Evolutionary conservation across 2,888 invertebrate species (phyloP).

Genomic region (Carabus problematicus): DNA sequence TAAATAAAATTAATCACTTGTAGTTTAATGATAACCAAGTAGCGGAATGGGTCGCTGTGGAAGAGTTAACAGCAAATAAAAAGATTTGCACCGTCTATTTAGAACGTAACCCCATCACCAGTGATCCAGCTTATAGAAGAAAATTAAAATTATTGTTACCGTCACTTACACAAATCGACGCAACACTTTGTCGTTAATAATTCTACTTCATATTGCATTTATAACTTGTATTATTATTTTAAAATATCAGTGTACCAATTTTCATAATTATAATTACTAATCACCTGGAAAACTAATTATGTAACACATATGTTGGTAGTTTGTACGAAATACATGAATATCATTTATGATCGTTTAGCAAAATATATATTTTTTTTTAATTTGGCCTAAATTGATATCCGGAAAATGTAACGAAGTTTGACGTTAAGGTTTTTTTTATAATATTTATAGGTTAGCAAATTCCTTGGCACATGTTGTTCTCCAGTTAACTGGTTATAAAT

Average conservation of each 20-base stretch:
- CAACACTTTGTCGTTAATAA: constrained; percentile 82
- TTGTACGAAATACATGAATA: too few relatives aligned
- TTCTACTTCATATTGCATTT: constrained; percentile 1
- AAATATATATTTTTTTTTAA: not conserved
- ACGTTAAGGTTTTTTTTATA: constrained; percentile 11
- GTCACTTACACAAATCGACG: constrained; percentile 91
- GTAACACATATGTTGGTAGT: too few relatives aligned
- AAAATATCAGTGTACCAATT: not conserved
- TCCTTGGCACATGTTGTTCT: constrained; percentile 59
- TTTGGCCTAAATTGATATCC: not conserved
- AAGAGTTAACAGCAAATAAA: constrained; percentile 72
- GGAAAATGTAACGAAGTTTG: constrained; percentile 8
- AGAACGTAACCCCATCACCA: constrained; percentile 88
- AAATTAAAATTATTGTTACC: constrained; percentile 90
- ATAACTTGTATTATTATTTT: not conserved
- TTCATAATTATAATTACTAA: too few relatives aligned
- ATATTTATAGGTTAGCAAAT: constrained; percentile 51
- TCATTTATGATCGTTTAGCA: too few relatives aligned
- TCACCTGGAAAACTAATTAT: too few relatives aligned
- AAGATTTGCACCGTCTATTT: constrained; percentile 86
- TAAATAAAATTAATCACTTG: constrained; percentile 49
- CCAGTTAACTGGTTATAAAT: constrained; percentile 56
- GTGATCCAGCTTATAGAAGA: constrained; percentile 85
- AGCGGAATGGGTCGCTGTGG: constrained; percentile 83
- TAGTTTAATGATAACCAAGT: constrained; percentile 93